Evolutionary conservation across 1,140 invertebrate species (phyloP), one percentile per base, ranked within the genome.

Genomic region (Heliconius congener): DNA sequence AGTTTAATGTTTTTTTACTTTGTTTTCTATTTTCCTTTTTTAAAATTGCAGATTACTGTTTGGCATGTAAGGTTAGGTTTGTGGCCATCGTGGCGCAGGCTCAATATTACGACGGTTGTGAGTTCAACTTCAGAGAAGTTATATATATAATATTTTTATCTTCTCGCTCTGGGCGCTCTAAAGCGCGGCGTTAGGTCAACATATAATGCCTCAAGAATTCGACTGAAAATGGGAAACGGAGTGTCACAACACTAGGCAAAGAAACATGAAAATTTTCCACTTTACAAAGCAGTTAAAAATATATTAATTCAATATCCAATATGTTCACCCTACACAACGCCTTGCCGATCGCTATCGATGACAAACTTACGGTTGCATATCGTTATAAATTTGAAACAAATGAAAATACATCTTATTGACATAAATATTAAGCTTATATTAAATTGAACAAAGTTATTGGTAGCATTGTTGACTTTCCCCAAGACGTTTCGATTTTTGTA

Each of bases 271-370:
- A 16, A 52, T 18, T 52, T 52, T 18, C 50, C 5, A 52, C 8
- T 39, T 39, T 39, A 9, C 9, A 42, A 46, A 46, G 1, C 4
- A 16, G 42, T 55, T 55, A 55, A 39, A n/a, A 71, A 34, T 71
- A 71, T 1, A 34, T 39, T 71, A 46, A 46, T 46, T 46, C 13
- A 13, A 72, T 39, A 46, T 46, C 16, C 13, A 13, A 72, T n/a
- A 72, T 77, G 76, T 66, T 77, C 27, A 72, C 66, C 76, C 76
- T 72, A 77, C 70, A 55, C 84, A 75, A 42, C 77, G 82, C 83
- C 83, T 86, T 85, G 82, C 81, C 81, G 89, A 91, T 91, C 83
- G 85, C 86, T 87, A 91, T 91, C 89, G 83, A 88, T 88, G 81
- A 86, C 87, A 87, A 89, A 88, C 81, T 87, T 88, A 86, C 80